Base-by-base conservation (phyloP, 2,888 invertebrate genomes). In the Esperia sulphurella region DNA sequence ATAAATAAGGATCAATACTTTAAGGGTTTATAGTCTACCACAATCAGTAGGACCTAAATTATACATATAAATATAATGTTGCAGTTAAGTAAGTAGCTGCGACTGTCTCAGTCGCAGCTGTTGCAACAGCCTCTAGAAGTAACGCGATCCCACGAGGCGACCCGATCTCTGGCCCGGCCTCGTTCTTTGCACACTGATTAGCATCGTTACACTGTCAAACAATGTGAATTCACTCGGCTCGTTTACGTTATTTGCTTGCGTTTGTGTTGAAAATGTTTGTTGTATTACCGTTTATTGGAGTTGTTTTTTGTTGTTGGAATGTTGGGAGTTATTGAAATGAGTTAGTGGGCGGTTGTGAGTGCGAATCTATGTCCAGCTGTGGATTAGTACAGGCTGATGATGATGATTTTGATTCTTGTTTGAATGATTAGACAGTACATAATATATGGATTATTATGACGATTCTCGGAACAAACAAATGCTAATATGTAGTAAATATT, bases 131-230 rank as follows among this genome's bases (percentile, higher is more conserved):
- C 40, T n/a, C 45, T 38, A 48, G 48, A 45, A 46, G 46, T 29
- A 13, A 43, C 38, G 38, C 38, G 44, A 49, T 53, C 53, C 53
- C 53, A 53, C 53, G 53, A 43, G 45, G n/a, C 41, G 21, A 40
- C 41, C 33, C 46, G 48, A 46, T 48, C 48, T 48, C 43, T 41
- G 49, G 40, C 49, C 46, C 46, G 52, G 42, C 52, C 52, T 28
- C 35, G 41, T 49, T 52, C 49, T 14, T 6, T 14, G 13, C 28
- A 12, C 28, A 35, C 43, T 46, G 48, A 48, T 49, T 49, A 48
- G 31, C 52, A 49, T 52, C 52, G 50, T 47, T 47, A 40, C 42
- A 21, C 46, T n/a, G 47, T 21, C 50, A 48, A n/a, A 44, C 35
- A 28, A 37, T 44, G 43, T 37, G 43, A 44, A 44, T 14, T 33